Base-by-base conservation (phyloP, 2,797 vertebrate species). In the Varecia variegata region DNA sequence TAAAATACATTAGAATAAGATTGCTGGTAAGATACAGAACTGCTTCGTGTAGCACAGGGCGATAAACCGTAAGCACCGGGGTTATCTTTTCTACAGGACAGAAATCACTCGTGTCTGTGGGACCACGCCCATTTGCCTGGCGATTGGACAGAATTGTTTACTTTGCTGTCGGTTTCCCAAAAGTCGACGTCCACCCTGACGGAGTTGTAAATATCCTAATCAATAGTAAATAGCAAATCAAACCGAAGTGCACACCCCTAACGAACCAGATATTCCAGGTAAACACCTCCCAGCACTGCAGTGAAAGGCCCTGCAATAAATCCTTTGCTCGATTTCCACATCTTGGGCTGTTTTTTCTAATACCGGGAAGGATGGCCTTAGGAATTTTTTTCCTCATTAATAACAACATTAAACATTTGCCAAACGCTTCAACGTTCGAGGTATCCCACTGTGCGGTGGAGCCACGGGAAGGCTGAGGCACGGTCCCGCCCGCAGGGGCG, bases 171-270 rank as follows among this genome's bases (percentile, higher is more conserved):
- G 1, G 10, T 90, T 91, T 88, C 43, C 88, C 86, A 27, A 77
- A 93, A 81, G 30, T 85, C 79, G 35, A 50, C 73, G 54, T 40
- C 74, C 38, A 38, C 17, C 47, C 60, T 62, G 30, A n/a, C 7
- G 45, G 60, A 74, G 35, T 15, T 86, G 68, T 86, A 86, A 91
- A 89, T 23, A 73, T 68, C 67, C 40, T 83, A 65, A 76, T 95
- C 62, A 62, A 73, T 70, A 58, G 54, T 35, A 95, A 88, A 77
- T 21, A 71, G 40, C 70, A 54, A 30, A 3, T 86, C 71, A 47
- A 43, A 91, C 43, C 25, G 2, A 90, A 52, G 43, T 3, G 14
- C 20, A 9, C 7, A 6, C 2, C 25, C 71, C 81, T 43, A 40
- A 74, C 43, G 38, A 82, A 27, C 60, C 56, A 25, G 82, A 20